Evolutionary conservation across 2,113 vertebrate genomes (phyloP), one percentile per base, ranked within the genome.

Genomic region (Callipepla californica): DNA sequence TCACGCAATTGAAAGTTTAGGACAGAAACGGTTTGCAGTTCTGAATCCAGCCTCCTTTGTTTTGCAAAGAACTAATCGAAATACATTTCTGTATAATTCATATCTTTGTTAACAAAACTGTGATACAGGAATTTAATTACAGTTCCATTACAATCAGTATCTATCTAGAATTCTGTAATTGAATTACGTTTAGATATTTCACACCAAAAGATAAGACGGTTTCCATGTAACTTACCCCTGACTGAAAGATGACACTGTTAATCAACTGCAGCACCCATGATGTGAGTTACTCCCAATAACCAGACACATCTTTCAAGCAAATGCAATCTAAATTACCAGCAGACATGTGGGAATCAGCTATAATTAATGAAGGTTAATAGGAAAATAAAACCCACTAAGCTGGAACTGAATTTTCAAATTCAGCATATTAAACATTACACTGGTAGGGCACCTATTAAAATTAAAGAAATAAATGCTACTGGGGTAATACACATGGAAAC

Each of bases 261-360:
- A 69, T 85, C 19, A 76, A 3, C 6, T 25, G 75, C 45, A 89
- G 38, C 59, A 40, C 28, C 44, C 38, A 63, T 11, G 8, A 55
- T 58, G 26, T 68, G 19, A 84, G 17, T 45, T 9, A 13, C 28
- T 91, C 47, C 50, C 70, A 40, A 45, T 63, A 87, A 51, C 13
- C 28, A 93, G 89, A 76, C 15, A 32, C 69, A 47, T 25, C 44
- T 70, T 91, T 82, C 81, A 87, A 59, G 42, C 6, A 66, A 91
- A 82, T 20, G 9, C 34, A 81, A 45, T 36, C 44, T 55, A 75
- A 87, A 72, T 69, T 72, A 68, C 42, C 34, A 47, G 36, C 40
- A 82, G 16, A 44, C 26, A 32, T 15, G 34, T 15, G 75, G 32
- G 32, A 75, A 66, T 87, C 25, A 63, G 3, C 20, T 80, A 45